Conservation (phyloP, 1,140 invertebrate species). For the Trialeurodes vaporariorum region DNA sequence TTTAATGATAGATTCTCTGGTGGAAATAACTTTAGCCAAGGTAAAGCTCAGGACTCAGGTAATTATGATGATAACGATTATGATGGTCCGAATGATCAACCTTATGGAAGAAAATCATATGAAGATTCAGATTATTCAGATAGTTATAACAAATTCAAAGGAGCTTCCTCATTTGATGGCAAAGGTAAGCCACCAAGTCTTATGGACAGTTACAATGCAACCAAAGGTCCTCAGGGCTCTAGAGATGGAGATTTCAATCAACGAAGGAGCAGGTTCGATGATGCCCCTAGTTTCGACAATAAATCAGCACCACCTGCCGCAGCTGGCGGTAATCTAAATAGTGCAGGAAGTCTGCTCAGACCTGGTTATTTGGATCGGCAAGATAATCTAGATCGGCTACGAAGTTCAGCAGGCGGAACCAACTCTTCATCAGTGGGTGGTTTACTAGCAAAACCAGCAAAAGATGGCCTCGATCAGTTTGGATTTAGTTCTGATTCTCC, state of each 20-base stretch:
- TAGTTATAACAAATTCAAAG: constrained; percentile 4
- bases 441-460: too few relatives aligned
- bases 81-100: background rate
- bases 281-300: background rate
- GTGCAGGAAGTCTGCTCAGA: background rate
- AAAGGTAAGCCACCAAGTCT: background rate
- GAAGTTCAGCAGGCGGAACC: background rate
- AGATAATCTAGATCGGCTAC: background rate
- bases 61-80: background rate
- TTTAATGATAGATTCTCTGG: too few relatives aligned
- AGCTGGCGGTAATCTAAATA: background rate
- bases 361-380: background rate
- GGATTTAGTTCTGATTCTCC: too few relatives aligned
- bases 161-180: background rate
- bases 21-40: too few relatives aligned
- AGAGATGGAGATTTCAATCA: background rate
- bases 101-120: background rate
- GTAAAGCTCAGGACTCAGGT: too few relatives aligned
- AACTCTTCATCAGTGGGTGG: too few relatives aligned
- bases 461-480: too few relatives aligned
- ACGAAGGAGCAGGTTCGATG: background rate
- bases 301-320: background rate
- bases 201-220: background rate
- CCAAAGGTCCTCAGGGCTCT: background rate
- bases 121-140: background rate